Evolutionary conservation across 2,113 vertebrate genomes (phyloP), one percentile per base, ranked within the genome.

Genomic region (Jaculus jaculus): DNA sequence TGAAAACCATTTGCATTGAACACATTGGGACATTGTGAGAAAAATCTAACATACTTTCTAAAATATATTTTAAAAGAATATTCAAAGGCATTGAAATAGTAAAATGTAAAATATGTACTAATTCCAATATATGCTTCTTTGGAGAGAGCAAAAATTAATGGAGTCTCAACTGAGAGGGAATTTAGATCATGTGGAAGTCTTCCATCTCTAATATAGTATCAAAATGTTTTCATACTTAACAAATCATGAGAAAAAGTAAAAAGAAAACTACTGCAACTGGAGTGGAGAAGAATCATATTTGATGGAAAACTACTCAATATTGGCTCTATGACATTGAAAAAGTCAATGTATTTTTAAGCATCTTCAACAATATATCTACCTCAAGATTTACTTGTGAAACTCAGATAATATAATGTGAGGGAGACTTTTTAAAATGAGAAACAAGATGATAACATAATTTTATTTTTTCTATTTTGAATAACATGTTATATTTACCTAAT

Each of bases 401-500:
- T 71, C 80, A 72, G 60, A 28, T 78, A 8, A 82, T 18, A 65
- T 86, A 69, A 83, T 54, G 3, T 39, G 9, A 13, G 16, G 20
- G 15, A 81, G 30, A 42, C 0, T 1, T 54, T 89, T 95, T 89
- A 32, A 94, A 81, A 42, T 60, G 82, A 63, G 66, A n/a, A 87
- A 85, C 4, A 91, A 82, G 68, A n/a, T 78, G 91, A 58, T 92
- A 91, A 87, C 69, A 78, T 26, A 83, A 86, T 39, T 58, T 71
- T 73, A 66, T 85, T 6, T 42, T 84, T 92, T 91, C 18, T 87
- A 21, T 83, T 92, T 95, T 92, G 74, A 60, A 71, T 84, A 17
- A 61, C 16, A 91, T 47, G 5, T 5, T n/a, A 61, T 47, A 7
- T 39, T 32, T 84, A 87, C 20, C 73, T 21, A 72, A 42, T 28